These are phyloP conservation scores for Drosophila funebris DNA, from an alignment of 1,140 invertebrate species.

Conservation along the genomic window DNA sequence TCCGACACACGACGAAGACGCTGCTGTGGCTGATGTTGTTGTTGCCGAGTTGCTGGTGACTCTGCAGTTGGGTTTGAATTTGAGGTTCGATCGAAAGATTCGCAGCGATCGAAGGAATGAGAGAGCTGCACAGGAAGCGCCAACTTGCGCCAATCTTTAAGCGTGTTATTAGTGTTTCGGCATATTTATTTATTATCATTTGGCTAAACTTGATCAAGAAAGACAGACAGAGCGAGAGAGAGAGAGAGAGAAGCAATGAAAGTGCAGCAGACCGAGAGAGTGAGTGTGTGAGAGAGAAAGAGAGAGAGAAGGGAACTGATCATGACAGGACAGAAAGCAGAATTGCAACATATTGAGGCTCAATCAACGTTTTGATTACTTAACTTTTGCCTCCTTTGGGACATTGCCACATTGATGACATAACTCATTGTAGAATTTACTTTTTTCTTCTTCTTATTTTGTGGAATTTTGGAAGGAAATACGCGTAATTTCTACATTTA, in stretches of 20 bases:
- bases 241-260: not conserved
- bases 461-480: constrained; percentile 32
- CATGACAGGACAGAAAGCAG: constrained; percentile 41
- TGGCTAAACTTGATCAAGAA: constrained; percentile 36
- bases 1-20: constrained; percentile 66
- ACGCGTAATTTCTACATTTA: constrained; percentile 66
- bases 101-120: not conserved
- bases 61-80: constrained; percentile 39
- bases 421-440: constrained; percentile 46
- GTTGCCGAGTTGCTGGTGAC: constrained; percentile 4
- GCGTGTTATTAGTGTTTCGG: constrained; percentile 81
- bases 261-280: not conserved
- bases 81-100: constrained; percentile 36
- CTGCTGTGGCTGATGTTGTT: not conserved
- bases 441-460: not conserved
- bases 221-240: not conserved
- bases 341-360: constrained; percentile 1
- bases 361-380: constrained; percentile 73
- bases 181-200: constrained; percentile 81
- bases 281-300: constrained; percentile 7
- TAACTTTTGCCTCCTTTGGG: constrained; percentile 52
- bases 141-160: constrained; percentile 77
- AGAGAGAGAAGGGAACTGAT: constrained; percentile 2
- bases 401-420: constrained; percentile 71
- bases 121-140: constrained; percentile 62